A percentile compares a stretch with the other conserved stretches of the same genome.
Evolutionary conservation across 1,140 invertebrate species (phyloP).

Genomic region (Magallana angulata): DNA sequence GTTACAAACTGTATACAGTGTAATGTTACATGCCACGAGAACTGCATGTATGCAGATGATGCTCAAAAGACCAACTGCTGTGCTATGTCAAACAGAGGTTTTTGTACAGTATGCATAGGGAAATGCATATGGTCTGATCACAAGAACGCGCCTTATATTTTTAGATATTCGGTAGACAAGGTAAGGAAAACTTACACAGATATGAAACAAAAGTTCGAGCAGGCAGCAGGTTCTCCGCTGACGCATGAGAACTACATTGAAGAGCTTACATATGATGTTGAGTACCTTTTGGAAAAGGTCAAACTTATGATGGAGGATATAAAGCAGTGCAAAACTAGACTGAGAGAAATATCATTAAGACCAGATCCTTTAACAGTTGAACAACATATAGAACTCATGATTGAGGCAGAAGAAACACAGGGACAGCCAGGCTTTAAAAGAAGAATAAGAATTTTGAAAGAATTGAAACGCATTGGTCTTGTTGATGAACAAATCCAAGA

Average conservation of each 20-base stretch:
- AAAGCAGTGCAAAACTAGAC: constrained; percentile 5
- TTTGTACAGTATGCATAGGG: constrained; percentile 48
- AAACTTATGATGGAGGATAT: constrained; percentile 39
- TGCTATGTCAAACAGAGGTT: constrained; percentile 28
- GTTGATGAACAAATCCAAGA: not conserved
- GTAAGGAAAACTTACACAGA: constrained; percentile 31
- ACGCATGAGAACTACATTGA: not conserved
- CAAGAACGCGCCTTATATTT: constrained; percentile 45
- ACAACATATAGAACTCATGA: constrained; percentile 54
- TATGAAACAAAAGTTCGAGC: constrained; percentile 43
- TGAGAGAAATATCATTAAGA: constrained; percentile 46
- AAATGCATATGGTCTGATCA: constrained; percentile 54
- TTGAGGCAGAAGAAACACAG: constrained; percentile 53
- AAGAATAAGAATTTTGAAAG: constrained; percentile 40
- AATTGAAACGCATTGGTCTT: constrained; percentile 7
- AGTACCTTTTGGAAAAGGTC: not conserved
- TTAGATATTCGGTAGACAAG: not conserved
- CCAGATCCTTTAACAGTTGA: constrained; percentile 51
- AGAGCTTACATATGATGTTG: constrained; percentile 26
- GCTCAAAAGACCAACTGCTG: constrained; percentile 9
- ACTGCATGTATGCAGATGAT: constrained; percentile 34
- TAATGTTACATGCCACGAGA: constrained; percentile 61
- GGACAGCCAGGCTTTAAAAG: constrained; percentile 40
- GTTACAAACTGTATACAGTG: constrained; percentile 64
- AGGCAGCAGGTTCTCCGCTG: not conserved